Conservation (phyloP, 1,140 invertebrate genomes). For the Steinernema khuongi region DNA sequence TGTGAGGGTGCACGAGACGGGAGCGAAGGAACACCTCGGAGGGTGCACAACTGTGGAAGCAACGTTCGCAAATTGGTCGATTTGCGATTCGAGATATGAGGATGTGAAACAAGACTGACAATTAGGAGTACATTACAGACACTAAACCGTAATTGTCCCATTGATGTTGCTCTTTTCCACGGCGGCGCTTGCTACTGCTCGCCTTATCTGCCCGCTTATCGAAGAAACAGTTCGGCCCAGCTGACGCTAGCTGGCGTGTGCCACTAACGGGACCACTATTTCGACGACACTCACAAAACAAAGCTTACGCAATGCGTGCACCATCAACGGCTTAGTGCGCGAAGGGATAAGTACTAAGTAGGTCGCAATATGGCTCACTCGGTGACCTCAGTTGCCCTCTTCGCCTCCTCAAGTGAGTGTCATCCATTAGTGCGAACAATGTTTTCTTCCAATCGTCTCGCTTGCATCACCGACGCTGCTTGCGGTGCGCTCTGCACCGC, state of each 20-base stretch:
- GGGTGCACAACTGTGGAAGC: neutral
- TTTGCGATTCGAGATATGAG: neutral
- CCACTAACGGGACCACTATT: neutral
- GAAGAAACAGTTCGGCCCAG: slow-evolving; percentile 4
- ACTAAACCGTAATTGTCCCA: neutral
- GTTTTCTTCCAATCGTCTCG: neutral
- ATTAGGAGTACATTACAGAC: slow-evolving; percentile 7
- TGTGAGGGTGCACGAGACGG: neutral
- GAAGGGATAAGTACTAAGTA: slow-evolving; percentile 6
- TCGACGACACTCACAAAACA: neutral
- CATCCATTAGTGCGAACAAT: neutral
- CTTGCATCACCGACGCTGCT: neutral
- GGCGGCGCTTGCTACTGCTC: neutral
- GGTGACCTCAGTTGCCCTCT: slow-evolving; percentile 7
- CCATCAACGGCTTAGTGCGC: slow-evolving; percentile 13
- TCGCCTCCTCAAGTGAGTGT: neutral
- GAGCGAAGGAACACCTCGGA: neutral
- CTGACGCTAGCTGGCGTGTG: neutral
- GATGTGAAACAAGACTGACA: neutral
- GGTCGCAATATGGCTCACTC: slow-evolving; percentile 14
- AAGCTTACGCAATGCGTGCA: slow-evolving; percentile 1
- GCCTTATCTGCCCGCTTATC: slow-evolving; percentile 8
- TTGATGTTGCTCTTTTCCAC: slow-evolving; percentile 2
- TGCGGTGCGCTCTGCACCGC: neutral
- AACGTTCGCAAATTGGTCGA: neutral